phyloP scores from a whole-genome alignment of 2,113 vertebrate species.

The Malurus elegans region DNA sequence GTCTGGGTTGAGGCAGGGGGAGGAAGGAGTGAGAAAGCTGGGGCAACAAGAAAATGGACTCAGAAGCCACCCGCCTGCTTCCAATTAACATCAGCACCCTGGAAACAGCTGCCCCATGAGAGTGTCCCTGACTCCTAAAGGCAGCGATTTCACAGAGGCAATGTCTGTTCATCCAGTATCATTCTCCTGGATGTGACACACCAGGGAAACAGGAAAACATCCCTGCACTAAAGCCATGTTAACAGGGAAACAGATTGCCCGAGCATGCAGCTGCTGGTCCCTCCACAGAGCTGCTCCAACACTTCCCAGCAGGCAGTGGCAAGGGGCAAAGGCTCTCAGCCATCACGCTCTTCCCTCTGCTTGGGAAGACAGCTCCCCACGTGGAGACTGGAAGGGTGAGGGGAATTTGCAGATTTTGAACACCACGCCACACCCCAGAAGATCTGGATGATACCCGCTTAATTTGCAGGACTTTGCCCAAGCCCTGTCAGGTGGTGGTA shows the following conservation, averaged over 20 bases:
- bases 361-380: background rate
- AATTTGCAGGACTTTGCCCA: background rate
- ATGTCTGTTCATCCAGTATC: background rate
- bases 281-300: background rate
- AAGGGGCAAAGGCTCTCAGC: background rate
- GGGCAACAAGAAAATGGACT: background rate
- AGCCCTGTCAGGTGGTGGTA: background rate
- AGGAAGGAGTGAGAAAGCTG: background rate
- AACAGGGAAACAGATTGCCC: background rate
- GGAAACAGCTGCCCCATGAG: background rate
- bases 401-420: background rate
- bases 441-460: background rate
- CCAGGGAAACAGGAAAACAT: background rate
- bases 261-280: constrained; percentile 18
- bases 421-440: background rate
- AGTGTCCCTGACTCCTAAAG: background rate
- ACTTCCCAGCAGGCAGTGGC: background rate
- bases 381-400: background rate
- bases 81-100: background rate
- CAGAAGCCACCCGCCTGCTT: background rate
- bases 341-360: background rate
- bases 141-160: background rate
- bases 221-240: background rate
- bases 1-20: background rate
- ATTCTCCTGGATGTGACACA: background rate